Conservation (phyloP, 2,113 vertebrate genomes). For the Apus apus region DNA sequence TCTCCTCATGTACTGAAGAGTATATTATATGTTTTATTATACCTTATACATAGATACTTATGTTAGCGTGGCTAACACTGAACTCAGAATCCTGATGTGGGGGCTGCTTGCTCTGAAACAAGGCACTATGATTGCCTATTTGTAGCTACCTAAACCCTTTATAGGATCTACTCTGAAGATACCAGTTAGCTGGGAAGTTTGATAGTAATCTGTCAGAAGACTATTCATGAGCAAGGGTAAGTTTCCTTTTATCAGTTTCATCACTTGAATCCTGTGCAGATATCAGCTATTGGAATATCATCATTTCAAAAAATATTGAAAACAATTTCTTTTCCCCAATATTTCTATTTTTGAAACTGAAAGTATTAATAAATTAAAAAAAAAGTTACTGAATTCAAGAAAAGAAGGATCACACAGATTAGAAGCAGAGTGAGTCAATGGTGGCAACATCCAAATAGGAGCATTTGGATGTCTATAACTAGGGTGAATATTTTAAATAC, state of each 20-base stretch:
- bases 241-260: background rate
- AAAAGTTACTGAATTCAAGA: constrained; percentile 23
- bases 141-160: background rate
- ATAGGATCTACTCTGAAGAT: background rate
- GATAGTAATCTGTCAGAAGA: background rate
- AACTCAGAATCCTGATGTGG: background rate
- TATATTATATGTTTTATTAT: too few relatives aligned
- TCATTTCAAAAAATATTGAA: background rate
- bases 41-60: too few relatives aligned
- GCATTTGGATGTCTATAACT: constrained; percentile 71
- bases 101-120: background rate
- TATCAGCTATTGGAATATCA: background rate
- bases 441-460: constrained; percentile 67
- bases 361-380: constrained; percentile 4
- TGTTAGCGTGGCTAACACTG: background rate
- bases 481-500: constrained; percentile 75
- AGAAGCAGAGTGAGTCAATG: constrained; percentile 45
- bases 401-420: constrained; percentile 60
- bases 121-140: background rate
- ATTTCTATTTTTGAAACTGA: constrained; percentile 18
- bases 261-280: background rate
- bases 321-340: background rate
- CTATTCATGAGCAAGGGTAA: background rate
- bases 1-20: background rate
- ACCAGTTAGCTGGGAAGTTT: background rate